A percentile compares a stretch with the other conserved stretches of the same genome.
Evolutionary conservation across 2,797 vertebrate genomes (phyloP).

Genomic region (Aphelocoma californica): DNA sequence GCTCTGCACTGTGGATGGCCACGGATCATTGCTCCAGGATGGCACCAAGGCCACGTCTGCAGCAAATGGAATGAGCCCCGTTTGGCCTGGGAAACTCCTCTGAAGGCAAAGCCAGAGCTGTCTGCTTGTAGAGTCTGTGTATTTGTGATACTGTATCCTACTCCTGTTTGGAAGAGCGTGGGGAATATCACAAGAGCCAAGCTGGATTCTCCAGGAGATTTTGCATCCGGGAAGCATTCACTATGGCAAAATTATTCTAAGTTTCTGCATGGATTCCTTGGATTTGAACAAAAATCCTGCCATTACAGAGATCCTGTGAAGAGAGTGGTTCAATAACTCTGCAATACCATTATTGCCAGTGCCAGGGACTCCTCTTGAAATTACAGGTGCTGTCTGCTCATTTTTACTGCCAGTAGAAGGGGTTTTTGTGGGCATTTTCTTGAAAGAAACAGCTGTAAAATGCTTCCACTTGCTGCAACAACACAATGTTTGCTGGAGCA

Average conservation of each 20-base stretch:
- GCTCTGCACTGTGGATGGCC: background rate
- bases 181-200: background rate
- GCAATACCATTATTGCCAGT: accelerated
- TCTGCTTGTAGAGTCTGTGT: background rate
- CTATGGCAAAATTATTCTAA: background rate
- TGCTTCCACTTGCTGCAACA: background rate
- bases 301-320: background rate
- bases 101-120: background rate
- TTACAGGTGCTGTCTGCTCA: background rate
- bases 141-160: background rate
- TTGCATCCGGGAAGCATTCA: background rate
- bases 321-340: background rate
- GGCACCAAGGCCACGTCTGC: background rate
- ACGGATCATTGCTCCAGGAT: slow-evolving; percentile 28
- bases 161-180: accelerated
- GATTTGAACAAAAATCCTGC: background rate
- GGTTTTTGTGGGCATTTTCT: background rate
- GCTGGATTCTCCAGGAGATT: background rate
- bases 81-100: slow-evolving; percentile 6
- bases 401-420: background rate
- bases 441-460: background rate
- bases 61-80: background rate
- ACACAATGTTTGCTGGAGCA: background rate
- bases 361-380: background rate
- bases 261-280: background rate